These are phyloP conservation scores for Glaucidium brasilianum DNA, from an alignment of 2,113 vertebrate genomes.

Conservation along the genomic window DNA sequence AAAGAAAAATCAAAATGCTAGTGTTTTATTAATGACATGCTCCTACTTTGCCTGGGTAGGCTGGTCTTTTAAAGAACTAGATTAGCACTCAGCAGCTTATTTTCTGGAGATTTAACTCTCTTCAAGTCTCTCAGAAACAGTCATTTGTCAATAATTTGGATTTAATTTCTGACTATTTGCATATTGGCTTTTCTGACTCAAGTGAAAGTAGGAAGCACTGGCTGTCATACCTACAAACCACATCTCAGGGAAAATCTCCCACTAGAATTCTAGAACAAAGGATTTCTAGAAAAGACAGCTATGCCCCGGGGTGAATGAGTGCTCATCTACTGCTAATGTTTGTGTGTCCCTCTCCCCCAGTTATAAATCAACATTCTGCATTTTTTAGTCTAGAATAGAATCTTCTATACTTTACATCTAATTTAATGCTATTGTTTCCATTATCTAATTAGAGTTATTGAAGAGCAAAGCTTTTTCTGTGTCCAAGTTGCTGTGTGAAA, in stretches of 20 bases:
- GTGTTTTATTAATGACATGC: constrained; percentile 48
- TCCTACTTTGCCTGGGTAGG: constrained; percentile 31
- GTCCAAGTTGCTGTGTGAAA: not conserved
- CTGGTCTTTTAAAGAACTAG: not conserved
- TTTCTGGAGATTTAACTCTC: not conserved
- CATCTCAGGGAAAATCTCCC: not conserved
- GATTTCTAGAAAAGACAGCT: not conserved
- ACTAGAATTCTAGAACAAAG: constrained; percentile 4
- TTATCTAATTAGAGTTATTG: not conserved
- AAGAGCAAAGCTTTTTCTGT: not conserved
- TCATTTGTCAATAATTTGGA: constrained; percentile 32
- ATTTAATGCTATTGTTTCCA: not conserved
- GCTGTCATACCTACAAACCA: not conserved
- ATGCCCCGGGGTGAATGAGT: not conserved
- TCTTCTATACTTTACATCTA: not conserved
- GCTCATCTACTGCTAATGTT: not conserved
- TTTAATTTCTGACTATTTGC: constrained; percentile 27
- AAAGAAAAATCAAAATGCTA: not conserved
- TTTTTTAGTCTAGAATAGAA: not conserved
- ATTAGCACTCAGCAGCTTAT: not conserved
- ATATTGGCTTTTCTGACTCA: constrained; percentile 16
- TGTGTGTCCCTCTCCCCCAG: no score
- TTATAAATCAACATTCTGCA: not conserved
- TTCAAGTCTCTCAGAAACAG: constrained; percentile 5
- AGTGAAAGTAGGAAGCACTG: constrained; percentile 1